A percentile compares a stretch with the other conserved stretches of the same genome.
phyloP scores from a whole-genome alignment of 2,797 vertebrate species.

The Melanotaenia maccullochi region DNA sequence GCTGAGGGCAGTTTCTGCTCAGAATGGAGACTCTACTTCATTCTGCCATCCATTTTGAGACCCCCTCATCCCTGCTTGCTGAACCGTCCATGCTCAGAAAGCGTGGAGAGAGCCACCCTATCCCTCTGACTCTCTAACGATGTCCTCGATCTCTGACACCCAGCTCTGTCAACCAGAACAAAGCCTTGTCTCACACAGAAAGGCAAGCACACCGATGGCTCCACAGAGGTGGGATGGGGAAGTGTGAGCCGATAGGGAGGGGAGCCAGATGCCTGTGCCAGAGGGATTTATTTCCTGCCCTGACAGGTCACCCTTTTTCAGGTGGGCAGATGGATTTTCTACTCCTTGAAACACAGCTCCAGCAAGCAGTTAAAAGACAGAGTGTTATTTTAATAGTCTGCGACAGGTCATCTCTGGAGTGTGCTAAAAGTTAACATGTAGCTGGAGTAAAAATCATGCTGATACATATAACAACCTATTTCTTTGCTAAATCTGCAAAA shows the following conservation, averaged over 20 bases:
- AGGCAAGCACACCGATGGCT: constrained; percentile 63
- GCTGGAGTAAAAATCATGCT: constrained; percentile 35
- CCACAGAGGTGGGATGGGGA: constrained; percentile 58
- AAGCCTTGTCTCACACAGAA: constrained; percentile 72
- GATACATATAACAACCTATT: not conserved
- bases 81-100: constrained; percentile 55
- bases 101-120: constrained; percentile 61
- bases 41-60: constrained; percentile 50
- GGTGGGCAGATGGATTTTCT: constrained; percentile 74
- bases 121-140: constrained; percentile 68
- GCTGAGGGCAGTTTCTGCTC: constrained; percentile 54
- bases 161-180: constrained; percentile 77
- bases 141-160: constrained; percentile 74
- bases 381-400: constrained; percentile 60
- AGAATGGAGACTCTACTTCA: constrained; percentile 42
- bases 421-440: constrained; percentile 53
- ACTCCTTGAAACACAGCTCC: constrained; percentile 53
- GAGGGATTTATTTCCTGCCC: constrained; percentile 70
- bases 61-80: constrained; percentile 44
- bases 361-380: constrained; percentile 48
- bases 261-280: constrained; percentile 50
- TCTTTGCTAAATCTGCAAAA: constrained; percentile 4
- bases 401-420: constrained; percentile 58
- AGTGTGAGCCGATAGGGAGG: constrained; percentile 40
- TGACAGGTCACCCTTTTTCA: constrained; percentile 66